Conservation (phyloP, 2,113 vertebrate genomes). For the Heterocephalus glaber region DNA sequence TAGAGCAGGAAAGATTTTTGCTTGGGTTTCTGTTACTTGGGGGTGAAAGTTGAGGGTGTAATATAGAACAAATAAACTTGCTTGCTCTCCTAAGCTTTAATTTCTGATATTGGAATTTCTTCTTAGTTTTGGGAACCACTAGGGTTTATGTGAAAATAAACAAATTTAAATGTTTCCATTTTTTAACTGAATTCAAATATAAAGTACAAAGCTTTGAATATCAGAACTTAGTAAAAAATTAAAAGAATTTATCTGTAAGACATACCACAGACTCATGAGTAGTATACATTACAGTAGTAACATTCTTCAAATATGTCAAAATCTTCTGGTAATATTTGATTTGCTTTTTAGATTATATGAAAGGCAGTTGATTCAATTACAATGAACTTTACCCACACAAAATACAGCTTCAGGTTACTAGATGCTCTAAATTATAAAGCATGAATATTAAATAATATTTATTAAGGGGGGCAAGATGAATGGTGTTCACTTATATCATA, state of each 20-base stretch:
- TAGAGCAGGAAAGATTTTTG: neutral
- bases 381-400: neutral
- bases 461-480: neutral
- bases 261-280: neutral
- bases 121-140: neutral
- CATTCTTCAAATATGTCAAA: conserved; percentile 43
- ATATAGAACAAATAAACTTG: neutral
- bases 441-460: neutral
- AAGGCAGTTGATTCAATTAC: neutral
- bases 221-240: neutral
- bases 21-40: neutral
- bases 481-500: neutral
- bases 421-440: neutral
- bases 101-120: neutral
- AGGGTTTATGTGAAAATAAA: neutral
- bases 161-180: neutral
- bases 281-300: neutral
- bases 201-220: neutral
- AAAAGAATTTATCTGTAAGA: neutral
- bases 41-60: neutral
- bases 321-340: neutral
- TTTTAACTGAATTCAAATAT: neutral
- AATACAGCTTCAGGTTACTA: conserved; percentile 38
- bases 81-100: neutral
- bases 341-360: conserved; percentile 34